Percentiles rank a stretch among this genome's conserved stretches.
Evolutionary conservation across 2,113 vertebrate genomes (phyloP).

Genomic region (Myiopsitta monachus): DNA sequence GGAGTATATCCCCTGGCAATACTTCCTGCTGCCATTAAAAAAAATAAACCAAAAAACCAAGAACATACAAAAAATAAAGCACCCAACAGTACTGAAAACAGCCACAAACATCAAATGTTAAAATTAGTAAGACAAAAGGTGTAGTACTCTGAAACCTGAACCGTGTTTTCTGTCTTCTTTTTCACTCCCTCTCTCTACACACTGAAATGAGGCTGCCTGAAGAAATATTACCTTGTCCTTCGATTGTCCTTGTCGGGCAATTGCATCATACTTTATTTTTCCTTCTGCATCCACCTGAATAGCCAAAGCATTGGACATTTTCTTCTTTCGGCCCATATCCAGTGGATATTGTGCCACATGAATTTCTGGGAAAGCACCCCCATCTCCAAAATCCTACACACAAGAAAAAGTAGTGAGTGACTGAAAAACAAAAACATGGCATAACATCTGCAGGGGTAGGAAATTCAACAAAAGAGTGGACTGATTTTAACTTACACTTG

Average conservation of each 20-base stretch:
- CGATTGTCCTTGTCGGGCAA: slow-evolving; percentile 92
- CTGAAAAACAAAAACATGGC: background rate
- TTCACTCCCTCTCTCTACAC: background rate
- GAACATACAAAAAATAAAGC: background rate
- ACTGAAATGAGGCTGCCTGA: background rate
- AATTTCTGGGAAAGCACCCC: slow-evolving; percentile 96
- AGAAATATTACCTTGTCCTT: slow-evolving; percentile 89
- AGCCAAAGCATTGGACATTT: slow-evolving; percentile 92
- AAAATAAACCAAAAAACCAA: background rate
- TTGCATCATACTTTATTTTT: slow-evolving; percentile 96
- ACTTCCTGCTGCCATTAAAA: background rate
- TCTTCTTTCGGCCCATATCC: slow-evolving; percentile 97
- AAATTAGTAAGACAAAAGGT: background rate
- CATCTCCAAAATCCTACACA: slow-evolving; percentile 95
- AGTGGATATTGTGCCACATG: slow-evolving; percentile 95
- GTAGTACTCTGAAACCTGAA: background rate
- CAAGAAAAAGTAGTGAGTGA: background rate
- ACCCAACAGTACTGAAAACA: background rate
- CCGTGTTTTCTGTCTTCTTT: background rate
- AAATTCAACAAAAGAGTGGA: background rate
- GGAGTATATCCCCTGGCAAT: background rate
- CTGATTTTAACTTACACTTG: background rate
- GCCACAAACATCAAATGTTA: fast-evolving
- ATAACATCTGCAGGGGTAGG: fast-evolving
- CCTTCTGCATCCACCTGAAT: slow-evolving; percentile 97